Evolutionary conservation across 2,113 vertebrate species (phyloP), one percentile per base, ranked within the genome.

Genomic region (Limanda limanda): DNA sequence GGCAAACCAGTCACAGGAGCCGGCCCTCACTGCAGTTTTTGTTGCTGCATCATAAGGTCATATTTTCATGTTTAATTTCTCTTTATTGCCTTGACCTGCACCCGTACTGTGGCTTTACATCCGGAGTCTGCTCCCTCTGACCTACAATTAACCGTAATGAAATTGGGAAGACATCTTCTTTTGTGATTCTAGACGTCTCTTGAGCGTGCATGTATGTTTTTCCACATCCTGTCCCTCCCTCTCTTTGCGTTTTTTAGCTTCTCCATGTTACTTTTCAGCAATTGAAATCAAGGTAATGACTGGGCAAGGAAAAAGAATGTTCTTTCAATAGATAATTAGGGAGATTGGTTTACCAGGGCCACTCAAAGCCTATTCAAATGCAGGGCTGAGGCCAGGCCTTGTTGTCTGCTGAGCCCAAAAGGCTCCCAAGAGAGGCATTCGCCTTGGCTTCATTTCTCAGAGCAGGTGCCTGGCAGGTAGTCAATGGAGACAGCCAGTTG

Each of bases 391-490:
- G 81, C 94, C 83, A 88, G 83, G 89, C 90, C 88, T 92, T 89
- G 93, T 93, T 92, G 88, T 93, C 86, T 93, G 92, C 87, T 64
- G 87, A 86, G 88, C 86, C 93, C 89, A 89, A 85, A 94, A 91
- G 91, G 91, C 91, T 96, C 97, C 95, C 96, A 71, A 56, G 95
- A 94, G 96, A 94, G 92, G 93, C 94, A 95, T 96, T 96, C 91
- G 90, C 91, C 90, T 68, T 92, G 91, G 95, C 95, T 96, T 95
- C 94, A 96, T 98, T 97, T 96, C 95, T 91, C 85, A 85, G 92
- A 95, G 94, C 95, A 95, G 94, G 96, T 98, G 97, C 96, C 94
- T 95, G 96, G 95, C 96, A 97, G 96, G 96, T 97, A 97, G 96
- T 98, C 96, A 96, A 97, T 97, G 96, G 94, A 84, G 93, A 93